Percentiles rank a stretch among this genome's conserved stretches.
Conservation (phyloP, 2,113 vertebrate species). For the Gymnarchus niloticus region DNA sequence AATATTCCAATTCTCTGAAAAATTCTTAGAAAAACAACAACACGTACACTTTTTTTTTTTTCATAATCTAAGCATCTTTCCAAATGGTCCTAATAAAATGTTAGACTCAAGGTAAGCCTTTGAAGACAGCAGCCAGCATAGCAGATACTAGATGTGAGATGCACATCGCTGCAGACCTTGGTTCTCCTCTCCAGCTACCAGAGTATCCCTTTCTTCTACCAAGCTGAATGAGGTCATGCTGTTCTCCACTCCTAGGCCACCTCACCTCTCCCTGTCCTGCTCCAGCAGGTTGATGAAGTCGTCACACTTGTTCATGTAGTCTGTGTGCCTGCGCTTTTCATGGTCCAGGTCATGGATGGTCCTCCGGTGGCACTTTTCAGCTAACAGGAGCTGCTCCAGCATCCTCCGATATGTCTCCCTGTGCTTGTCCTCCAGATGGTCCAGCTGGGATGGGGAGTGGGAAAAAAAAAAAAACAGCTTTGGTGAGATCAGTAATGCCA, state of each 20-base stretch:
- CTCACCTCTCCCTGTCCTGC: conserved; percentile 87
- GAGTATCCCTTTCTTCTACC: no score
- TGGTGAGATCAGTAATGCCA: no score
- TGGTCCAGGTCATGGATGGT: conserved; percentile 85
- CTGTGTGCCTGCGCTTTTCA: conserved; percentile 84
- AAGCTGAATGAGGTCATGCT: neutral
- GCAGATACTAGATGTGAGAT: no score
- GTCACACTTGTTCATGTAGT: conserved; percentile 96
- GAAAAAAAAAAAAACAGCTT: no score
- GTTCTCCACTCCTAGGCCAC: neutral
- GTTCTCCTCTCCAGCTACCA: neutral
- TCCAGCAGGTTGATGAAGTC: conserved; percentile 97
- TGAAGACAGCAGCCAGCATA: neutral
- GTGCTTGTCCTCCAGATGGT: conserved; percentile 88
- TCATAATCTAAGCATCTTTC: no score
- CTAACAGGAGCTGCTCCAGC: conserved; percentile 93
- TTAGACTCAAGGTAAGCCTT: no score
- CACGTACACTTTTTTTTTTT: no score
- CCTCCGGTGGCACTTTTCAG: conserved; percentile 87
- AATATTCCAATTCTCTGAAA: no score
- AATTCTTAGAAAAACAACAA: no score
- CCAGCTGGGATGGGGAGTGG: no score
- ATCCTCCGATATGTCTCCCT: conserved; percentile 91
- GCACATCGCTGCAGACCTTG: no score
- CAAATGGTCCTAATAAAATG: no score